phyloP scores from a whole-genome alignment of 2,888 invertebrate species.

The Vanessa cardui region DNA sequence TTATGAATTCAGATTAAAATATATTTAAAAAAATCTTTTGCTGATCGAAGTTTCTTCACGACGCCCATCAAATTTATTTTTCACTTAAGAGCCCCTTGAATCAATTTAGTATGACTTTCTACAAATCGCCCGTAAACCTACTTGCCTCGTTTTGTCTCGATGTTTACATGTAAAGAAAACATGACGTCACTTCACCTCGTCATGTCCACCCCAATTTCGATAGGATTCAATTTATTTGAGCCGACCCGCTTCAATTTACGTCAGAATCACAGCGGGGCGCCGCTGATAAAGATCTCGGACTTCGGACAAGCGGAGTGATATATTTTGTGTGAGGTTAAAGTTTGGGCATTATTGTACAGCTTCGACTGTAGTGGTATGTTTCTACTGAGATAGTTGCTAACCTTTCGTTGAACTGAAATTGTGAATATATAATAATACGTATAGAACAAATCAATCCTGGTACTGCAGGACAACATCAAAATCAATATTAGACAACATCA shows the following conservation, averaged over 20 bases:
- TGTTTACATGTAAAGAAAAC: constrained; percentile 5
- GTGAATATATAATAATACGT: no score
- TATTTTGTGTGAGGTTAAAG: constrained; percentile 16
- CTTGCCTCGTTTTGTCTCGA: neutral
- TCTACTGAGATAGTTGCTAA: neutral
- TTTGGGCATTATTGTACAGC: constrained; percentile 7
- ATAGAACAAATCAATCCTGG: no score
- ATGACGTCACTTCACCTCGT: constrained; percentile 13
- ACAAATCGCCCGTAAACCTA: no score
- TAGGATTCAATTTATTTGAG: constrained; percentile 51
- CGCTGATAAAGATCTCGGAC: constrained; percentile 22
- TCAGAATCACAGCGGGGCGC: constrained; percentile 38
- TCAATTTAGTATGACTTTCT: no score
- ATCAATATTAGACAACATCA: no score
- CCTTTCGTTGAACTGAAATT: no score
- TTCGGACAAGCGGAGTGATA: constrained; percentile 9
- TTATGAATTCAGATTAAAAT: no score
- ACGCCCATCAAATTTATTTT: no score
- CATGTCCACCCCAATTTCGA: constrained; percentile 42
- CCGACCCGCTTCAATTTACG: constrained; percentile 42
- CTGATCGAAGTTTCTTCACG: no score
- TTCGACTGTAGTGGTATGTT: neutral
- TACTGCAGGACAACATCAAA: no score
- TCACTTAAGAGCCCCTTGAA: no score
- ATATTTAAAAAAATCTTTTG: no score